Base-by-base conservation (phyloP, 2,797 vertebrate species). In the Sebastes oblongus region DNA sequence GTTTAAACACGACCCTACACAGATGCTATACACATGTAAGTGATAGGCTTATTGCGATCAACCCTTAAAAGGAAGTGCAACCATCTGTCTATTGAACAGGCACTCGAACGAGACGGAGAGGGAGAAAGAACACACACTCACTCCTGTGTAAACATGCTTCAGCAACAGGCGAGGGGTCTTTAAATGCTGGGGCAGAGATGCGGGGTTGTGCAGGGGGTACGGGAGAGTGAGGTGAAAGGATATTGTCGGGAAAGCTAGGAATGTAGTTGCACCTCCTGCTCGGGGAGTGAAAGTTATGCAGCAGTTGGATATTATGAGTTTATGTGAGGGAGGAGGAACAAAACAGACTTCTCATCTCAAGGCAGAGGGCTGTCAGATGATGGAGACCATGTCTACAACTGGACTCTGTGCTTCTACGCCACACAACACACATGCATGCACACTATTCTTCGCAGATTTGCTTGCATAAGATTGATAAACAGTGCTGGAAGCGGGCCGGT, bases 11-110 rank as follows among this genome's bases (percentile, higher is more conserved):
- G 86, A 75, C 71, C 84, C 75, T 78, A 78, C 88, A 85, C 88
- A 92, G 87, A 92, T 90, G 85, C 89, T 92, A 89, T 83, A 89
- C 91, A 90, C 92, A 86, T 93, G 87, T 87, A 89, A 88, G 83
- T 83, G 80, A 93, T 90, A 92, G 86, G 65, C 85, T 54, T 85
- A 81, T 90, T 86, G 85, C 86, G 78, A 94, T 92, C 93, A 92
- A 90, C 80, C 95, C 95, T 93, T 96, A 96, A 95, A 96, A 95
- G 95, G 96, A 93, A 94, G 92, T 77, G 74, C 89, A 88, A 89
- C 91, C 86, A 90, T 91, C 91, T 80, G 92, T 89, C 90, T 88
- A 91, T 92, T 87, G 92, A 92, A 90, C 88, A 87, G 89, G 80
- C 91, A 87, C 92, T 92, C 81, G 75, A 89, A 89, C 60, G 77